A percentile compares a stretch with the other conserved stretches of the same genome.
These are phyloP conservation scores for Leptinotarsa texana DNA, from an alignment of 1,140 invertebrate species.

Conservation along the genomic window DNA sequence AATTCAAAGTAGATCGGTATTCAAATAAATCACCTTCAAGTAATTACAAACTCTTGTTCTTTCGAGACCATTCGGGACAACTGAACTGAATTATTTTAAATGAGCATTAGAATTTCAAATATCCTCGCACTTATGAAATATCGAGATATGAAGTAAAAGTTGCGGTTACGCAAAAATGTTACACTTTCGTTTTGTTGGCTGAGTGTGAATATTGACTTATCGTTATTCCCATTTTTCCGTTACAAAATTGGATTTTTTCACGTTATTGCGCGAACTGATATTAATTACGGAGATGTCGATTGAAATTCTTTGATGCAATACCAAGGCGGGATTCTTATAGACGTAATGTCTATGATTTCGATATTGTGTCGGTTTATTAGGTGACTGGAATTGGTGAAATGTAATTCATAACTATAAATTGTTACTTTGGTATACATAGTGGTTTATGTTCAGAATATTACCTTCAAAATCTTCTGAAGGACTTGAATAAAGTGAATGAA, in stretches of 20 bases:
- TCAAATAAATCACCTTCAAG: too few species aligned
- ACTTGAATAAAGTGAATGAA: too few species aligned
- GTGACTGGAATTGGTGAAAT: not conserved
- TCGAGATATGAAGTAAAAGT: not conserved
- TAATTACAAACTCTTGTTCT: too few species aligned
- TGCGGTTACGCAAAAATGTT: not conserved
- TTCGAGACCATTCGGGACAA: too few species aligned
- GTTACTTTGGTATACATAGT: too few species aligned
- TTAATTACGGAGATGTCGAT: not conserved
- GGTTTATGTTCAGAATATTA: too few species aligned
- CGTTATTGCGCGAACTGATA: not conserved
- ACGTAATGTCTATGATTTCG: not conserved
- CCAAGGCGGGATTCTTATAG: not conserved
- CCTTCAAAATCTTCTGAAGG: too few species aligned
- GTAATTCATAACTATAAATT: too few species aligned
- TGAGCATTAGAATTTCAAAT: not conserved
- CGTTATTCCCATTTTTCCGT: not conserved
- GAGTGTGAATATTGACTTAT: constrained; percentile 4
- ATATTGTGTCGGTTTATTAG: not conserved
- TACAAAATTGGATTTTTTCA: not conserved
- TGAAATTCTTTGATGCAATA: constrained; percentile 6
- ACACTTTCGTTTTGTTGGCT: not conserved
- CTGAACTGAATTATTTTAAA: too few species aligned
- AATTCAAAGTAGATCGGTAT: too few species aligned
- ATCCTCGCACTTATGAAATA: not conserved